phyloP scores from a whole-genome alignment of 1,140 invertebrate genomes.

The Tetranychus cinnabarinus region DNA sequence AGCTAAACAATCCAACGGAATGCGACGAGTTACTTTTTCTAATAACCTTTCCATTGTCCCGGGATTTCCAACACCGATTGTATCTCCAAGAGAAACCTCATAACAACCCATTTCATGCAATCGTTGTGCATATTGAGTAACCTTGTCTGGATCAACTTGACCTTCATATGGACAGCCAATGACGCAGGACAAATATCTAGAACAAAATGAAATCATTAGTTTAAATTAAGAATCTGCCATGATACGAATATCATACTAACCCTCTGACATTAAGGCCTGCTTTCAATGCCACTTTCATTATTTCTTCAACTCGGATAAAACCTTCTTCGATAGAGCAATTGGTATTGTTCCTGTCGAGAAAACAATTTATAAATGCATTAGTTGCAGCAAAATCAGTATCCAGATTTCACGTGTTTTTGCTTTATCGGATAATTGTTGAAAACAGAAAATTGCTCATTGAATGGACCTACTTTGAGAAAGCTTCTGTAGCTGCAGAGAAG shows the following conservation, averaged over 20 bases:
- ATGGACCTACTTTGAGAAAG: conserved; percentile 23
- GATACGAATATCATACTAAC: conserved; percentile 26
- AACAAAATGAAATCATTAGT: conserved; percentile 28
- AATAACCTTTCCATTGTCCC: conserved; percentile 50
- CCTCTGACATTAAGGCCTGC: conserved; percentile 27
- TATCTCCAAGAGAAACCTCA: conserved; percentile 88
- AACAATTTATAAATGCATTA: not conserved
- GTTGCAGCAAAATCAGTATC: too few species aligned
- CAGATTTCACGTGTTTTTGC: too few species aligned
- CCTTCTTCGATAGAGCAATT: conserved; percentile 77
- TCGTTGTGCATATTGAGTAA: conserved; percentile 42
- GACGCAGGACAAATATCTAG: not conserved
- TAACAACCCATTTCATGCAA: conserved; percentile 68
- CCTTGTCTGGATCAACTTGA: conserved; percentile 40
- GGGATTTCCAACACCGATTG: conserved; percentile 84
- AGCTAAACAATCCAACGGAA: conserved; percentile 46
- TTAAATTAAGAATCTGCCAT: not conserved
- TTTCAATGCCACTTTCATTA: conserved; percentile 39
- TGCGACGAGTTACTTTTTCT: conserved; percentile 36
- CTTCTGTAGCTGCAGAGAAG: conserved; percentile 78
- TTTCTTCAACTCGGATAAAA: conserved; percentile 39
- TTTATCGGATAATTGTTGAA: not conserved
- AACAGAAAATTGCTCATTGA: not conserved
- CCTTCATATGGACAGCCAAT: conserved; percentile 94
- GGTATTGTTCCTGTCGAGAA: conserved; percentile 42